Conservation (phyloP, 1,140 invertebrate species). For the Eriosoma lanigerum region DNA sequence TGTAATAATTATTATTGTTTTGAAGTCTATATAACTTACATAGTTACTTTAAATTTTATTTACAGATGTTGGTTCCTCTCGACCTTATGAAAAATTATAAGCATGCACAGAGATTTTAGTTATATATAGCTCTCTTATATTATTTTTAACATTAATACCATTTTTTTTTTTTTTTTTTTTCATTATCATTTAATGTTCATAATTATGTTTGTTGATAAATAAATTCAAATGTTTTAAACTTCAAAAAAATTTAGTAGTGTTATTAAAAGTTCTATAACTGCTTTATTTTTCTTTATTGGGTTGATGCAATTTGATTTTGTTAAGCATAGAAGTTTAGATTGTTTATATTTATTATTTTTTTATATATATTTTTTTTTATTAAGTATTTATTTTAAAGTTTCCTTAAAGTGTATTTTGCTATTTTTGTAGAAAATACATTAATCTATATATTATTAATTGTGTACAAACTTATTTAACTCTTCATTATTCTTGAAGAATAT, state of each 20-base stretch:
- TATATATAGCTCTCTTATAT: constrained; percentile 40
- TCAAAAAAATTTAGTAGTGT: neutral
- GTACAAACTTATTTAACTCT: neutral
- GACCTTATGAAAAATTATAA: constrained; percentile 88
- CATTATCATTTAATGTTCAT: constrained; percentile 22
- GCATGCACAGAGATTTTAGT: constrained; percentile 45
- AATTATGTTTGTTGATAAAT: neutral
- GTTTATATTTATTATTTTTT: constrained; percentile 26
- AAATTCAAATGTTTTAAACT: neutral
- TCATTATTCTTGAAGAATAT: neutral
- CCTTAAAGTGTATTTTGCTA: neutral
- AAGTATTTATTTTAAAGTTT: constrained; percentile 20
- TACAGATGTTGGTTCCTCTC: constrained; percentile 85
- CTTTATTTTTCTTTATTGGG: constrained; percentile 33
- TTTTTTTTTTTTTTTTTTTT: constrained; percentile 5
- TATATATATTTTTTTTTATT: neutral
- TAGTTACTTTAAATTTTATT: constrained; percentile 64
- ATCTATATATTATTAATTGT: neutral
- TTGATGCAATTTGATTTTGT: constrained; percentile 46
- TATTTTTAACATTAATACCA: constrained; percentile 10
- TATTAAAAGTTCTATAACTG: neutral
- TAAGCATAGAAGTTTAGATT: constrained; percentile 1
- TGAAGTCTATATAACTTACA: constrained; percentile 40
- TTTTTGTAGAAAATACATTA: neutral
- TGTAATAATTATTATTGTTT: constrained; percentile 29